Evolutionary conservation across 2,113 vertebrate genomes (phyloP).

Genomic region (Marmota flaviventris): DNA sequence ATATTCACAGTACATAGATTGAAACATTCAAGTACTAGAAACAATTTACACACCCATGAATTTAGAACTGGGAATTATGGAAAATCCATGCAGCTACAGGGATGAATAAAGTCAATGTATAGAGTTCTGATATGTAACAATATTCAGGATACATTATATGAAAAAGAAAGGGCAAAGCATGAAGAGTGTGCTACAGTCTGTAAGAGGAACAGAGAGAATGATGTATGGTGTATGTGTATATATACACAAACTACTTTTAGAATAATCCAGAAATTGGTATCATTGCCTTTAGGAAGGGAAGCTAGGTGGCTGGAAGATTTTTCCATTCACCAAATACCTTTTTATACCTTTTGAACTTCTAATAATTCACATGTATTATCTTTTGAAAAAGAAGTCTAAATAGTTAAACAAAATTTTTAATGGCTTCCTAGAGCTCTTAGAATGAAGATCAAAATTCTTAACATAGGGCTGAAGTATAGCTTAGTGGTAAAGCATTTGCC

Average conservation of each 20-base stretch:
- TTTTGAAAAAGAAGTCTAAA: conserved; percentile 43
- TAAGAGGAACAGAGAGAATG: neutral
- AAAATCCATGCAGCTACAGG: neutral
- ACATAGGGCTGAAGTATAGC: neutral
- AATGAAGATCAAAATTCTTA: conserved; percentile 53
- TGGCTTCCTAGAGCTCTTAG: neutral
- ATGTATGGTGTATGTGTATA: neutral
- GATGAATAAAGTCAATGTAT: conserved; percentile 16
- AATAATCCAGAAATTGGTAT: conserved; percentile 56
- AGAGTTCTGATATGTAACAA: neutral
- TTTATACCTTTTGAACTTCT: conserved; percentile 45
- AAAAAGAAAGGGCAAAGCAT: conserved; percentile 18
- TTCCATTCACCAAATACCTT: conserved; percentile 29
- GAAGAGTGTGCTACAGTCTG: conserved; percentile 1
- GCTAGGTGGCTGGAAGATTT: neutral
- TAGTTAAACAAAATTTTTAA: conserved; percentile 33
- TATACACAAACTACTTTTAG: neutral
- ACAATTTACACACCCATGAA: conserved; percentile 38
- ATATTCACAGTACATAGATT: neutral
- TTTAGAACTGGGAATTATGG: conserved; percentile 8
- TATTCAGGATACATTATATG: neutral
- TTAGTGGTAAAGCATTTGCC: neutral
- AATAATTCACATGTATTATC: neutral
- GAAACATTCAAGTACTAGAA: conserved; percentile 34
- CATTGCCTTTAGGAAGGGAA: conserved; percentile 26